Conservation (phyloP, 2,888 invertebrate species). For the Phyllotreta cruciferae region DNA sequence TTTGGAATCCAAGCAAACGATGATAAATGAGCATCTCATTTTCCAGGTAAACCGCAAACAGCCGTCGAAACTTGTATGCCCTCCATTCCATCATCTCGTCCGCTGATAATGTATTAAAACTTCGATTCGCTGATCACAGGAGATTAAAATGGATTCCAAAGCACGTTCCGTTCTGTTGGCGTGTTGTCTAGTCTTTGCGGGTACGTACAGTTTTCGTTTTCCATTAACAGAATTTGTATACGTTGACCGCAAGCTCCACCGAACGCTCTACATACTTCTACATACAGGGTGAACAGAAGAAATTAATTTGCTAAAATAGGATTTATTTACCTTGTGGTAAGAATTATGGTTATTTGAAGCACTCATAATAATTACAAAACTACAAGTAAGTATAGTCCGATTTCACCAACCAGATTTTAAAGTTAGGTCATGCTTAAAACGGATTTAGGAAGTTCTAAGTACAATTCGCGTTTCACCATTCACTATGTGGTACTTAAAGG, state of each 20-base stretch:
- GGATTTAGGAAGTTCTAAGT: no score
- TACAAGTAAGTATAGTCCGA: no score
- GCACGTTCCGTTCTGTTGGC: slow-evolving; percentile 36
- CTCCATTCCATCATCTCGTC: slow-evolving; percentile 3
- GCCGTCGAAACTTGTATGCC: slow-evolving; percentile 1
- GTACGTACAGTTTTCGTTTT: slow-evolving; percentile 36
- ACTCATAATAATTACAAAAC: no score
- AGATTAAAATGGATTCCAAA: slow-evolving; percentile 40
- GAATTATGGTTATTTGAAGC: no score
- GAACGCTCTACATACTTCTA: not conserved
- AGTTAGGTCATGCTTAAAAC: no score
- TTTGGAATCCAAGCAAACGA: slow-evolving; percentile 18
- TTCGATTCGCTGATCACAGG: slow-evolving; percentile 27
- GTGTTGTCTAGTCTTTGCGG: slow-evolving; percentile 41
- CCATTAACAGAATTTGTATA: not conserved
- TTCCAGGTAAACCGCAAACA: slow-evolving; percentile 30
- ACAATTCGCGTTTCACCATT: no score
- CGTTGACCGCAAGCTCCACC: not conserved
- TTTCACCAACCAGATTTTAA: no score
- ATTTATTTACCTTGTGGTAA: no score
- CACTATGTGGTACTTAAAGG: no score
- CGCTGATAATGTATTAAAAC: slow-evolving; percentile 40
- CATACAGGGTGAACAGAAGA: no score
- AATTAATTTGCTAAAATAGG: no score
- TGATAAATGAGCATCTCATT: slow-evolving; percentile 31